These are phyloP conservation scores for Auanema freiburgensis DNA, from an alignment of 2,888 invertebrate species.

Conservation along the genomic window DNA sequence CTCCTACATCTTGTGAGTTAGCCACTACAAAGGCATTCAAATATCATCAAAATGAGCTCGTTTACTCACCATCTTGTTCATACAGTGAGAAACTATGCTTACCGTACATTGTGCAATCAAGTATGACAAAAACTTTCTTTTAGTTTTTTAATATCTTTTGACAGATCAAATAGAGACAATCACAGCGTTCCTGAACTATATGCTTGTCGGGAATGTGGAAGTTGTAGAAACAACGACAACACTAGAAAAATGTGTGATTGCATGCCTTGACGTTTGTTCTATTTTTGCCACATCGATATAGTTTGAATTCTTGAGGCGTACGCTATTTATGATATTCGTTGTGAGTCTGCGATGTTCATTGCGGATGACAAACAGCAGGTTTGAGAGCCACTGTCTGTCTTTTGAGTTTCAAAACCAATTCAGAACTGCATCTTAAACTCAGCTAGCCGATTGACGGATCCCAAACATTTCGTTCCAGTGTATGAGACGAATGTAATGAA, in stretches of 20 bases:
- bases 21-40: constrained; percentile 8
- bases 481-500: too few species aligned
- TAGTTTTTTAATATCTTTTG: not conserved
- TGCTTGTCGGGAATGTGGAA: constrained; percentile 11
- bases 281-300: too few species aligned
- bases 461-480: too few species aligned
- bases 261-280: constrained; percentile 9
- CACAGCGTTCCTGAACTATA: constrained; percentile 11
- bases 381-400: too few species aligned
- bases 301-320: too few species aligned
- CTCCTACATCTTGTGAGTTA: constrained; percentile 8
- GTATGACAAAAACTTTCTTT: not conserved
- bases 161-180: constrained; percentile 7
- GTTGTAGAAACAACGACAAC: constrained; percentile 12
- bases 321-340: too few species aligned
- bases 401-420: too few species aligned
- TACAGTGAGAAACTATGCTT: constrained; percentile 16
- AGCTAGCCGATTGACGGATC: too few species aligned
- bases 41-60: not conserved
- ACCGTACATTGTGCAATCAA: not conserved
- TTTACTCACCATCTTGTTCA: not conserved
- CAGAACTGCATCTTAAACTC: too few species aligned
- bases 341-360: too few species aligned
- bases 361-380: too few species aligned
- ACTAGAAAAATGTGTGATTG: constrained; percentile 12